Base-by-base conservation (phyloP, 2,797 vertebrate species). In the Brachyalestes nurse region DNA sequence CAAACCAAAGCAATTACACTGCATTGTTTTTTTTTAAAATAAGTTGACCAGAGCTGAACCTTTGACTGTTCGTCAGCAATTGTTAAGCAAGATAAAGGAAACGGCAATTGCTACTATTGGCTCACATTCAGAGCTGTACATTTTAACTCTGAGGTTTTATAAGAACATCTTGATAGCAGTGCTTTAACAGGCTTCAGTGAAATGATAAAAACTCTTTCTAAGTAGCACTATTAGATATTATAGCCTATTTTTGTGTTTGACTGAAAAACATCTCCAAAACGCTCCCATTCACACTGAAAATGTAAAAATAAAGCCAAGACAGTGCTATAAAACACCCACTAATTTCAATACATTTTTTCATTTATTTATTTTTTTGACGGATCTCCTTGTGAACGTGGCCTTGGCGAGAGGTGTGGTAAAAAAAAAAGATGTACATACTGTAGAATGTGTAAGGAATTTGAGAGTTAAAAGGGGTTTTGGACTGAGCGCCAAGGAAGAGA, bases 351-450 rank as follows among this genome's bases (percentile, higher is more conserved):
- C 34, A 34, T 4, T 34, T 34, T 4, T 34, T 34, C 2, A 34
- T 34, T 34, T 16, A 23, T 64, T 64, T 0, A 16, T 17, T 19
- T 64, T 38, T 38, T 8, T 47, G 45, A 12, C 12, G 64, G 19
- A 66, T 42, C 64, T 65, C 62, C n/a, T 10, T 66, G 64, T 66
- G 64, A 66, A 66, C 9, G 17, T 40, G 64, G 64, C 34, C 64
- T 66, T n/a, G 55, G 60, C 19, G 65, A 78, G 23, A 84, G 57
- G 62, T 40, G 53, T 66, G 58, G 58, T 64, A 28, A 62, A 28
- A 10, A 28, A 65, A n/a, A 34, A 21, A 51, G 40, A 64, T 81
- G 80, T 77, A 81, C 58, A 82, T 82, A 77, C 21, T 16, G 38
- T 74, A 74, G 58, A 62, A 64, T 64, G 34, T 10, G 53, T 57